Evolutionary conservation across 2,113 vertebrate species (phyloP), one percentile per base, ranked within the genome.

Genomic region (Syrrhaptes paradoxus): DNA sequence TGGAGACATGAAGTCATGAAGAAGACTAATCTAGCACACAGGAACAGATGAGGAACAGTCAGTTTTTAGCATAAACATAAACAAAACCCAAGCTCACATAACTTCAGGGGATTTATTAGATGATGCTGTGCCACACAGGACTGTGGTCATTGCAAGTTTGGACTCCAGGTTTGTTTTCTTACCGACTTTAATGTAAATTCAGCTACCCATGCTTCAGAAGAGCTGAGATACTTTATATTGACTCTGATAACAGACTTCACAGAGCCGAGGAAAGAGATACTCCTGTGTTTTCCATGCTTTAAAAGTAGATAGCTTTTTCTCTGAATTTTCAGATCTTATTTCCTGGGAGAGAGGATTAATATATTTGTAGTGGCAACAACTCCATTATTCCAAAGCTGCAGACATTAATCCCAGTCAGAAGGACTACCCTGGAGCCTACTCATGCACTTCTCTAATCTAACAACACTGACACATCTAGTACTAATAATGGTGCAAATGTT

Each of bases 11-110:
- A 57, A 70, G 22, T 59, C 2, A 32, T 67, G 51, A 71, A 49
- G 59, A 62, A 75, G n/a, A 62, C 45, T 52, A n/a, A 16, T 59
- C 34, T 36, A 67, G 8, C 36, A 31, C 4, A 25, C 14, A 59
- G 25, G 7, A 79, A 59, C 52, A 82, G 16, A 6, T 73, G 24
- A 11, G 15, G 51, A 65, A 80, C 4, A 1, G 38, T 51, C 85
- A 46, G 28, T 65, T 93, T 93, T 68, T 58, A 38, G 11, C 32
- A 75, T 38, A 90, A 85, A 34, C 5, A 26, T 45, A 34, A 72
- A 73, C 29, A 62, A 85, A 85, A 26, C 5, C 5, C 0, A 2
- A 58, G 14, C 3, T 52, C 4, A 24, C 0, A 0, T 59, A 90
- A 49, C 25, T 75, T 57, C 9, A 7, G 49, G 28, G 49, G 34